These are phyloP conservation scores for Carpatolechia fugitivella DNA, from an alignment of 2,888 invertebrate genomes.

Conservation along the genomic window DNA sequence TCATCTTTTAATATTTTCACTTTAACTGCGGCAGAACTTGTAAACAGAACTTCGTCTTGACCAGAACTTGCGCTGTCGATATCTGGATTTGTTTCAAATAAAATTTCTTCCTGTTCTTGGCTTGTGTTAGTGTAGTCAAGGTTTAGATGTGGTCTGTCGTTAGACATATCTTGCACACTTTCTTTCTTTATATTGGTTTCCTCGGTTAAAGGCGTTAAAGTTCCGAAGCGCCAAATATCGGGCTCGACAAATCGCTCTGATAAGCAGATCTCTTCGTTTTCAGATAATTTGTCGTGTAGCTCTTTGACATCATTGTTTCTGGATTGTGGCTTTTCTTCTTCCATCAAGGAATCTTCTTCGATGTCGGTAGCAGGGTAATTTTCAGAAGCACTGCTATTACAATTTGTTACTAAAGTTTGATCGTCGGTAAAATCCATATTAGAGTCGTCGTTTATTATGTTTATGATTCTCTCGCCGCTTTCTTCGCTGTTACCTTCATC, in stretches of 20 bases:
- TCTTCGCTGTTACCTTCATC: constrained; percentile 28
- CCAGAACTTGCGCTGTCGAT: constrained; percentile 17
- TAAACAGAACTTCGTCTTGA: constrained; percentile 37
- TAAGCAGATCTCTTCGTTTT: constrained; percentile 37
- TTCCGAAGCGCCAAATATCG: constrained; percentile 35
- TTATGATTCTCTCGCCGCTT: constrained; percentile 34
- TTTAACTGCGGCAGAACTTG: constrained; percentile 43
- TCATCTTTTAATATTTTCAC: constrained; percentile 38
- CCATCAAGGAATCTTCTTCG: constrained; percentile 63
- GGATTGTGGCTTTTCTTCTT: constrained; percentile 49
- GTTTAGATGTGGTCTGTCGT: constrained; percentile 19
- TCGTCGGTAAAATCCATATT: not conserved
- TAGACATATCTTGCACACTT: constrained; percentile 45
- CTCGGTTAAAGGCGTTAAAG: constrained; percentile 62
- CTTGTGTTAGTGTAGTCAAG: constrained; percentile 19
- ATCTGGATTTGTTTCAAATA: constrained; percentile 27
- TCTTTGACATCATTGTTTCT: constrained; percentile 56
- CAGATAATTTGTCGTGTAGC: constrained; percentile 51
- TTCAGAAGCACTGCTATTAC: not conserved
- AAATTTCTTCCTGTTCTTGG: constrained; percentile 28
- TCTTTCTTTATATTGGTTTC: constrained; percentile 52
- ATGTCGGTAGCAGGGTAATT: constrained; percentile 32
- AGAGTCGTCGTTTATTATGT: constrained; percentile 17
- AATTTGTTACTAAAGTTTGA: not conserved
- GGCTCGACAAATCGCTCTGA: constrained; percentile 31